phyloP scores from a whole-genome alignment of 2,888 invertebrate species.

The Emesis russula region DNA sequence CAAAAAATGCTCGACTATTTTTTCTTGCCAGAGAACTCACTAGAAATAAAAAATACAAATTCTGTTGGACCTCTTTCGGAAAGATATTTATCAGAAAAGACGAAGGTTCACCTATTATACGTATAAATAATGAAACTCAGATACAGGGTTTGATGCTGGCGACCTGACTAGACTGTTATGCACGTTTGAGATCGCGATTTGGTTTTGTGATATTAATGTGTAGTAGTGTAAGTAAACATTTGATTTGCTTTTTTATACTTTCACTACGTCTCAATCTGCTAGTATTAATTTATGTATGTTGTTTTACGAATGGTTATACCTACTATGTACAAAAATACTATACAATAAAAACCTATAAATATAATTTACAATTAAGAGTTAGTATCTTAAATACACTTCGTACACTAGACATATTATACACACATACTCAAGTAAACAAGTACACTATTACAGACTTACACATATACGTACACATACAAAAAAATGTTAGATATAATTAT shows the following conservation, averaged over 20 bases:
- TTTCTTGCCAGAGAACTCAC: too few species aligned
- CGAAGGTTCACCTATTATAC: slow-evolving; percentile 43
- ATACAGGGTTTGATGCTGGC: not conserved
- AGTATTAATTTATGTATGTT: not conserved
- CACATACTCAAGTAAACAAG: not conserved
- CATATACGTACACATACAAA: not conserved
- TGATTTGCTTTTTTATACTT: not conserved
- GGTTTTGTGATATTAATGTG: not conserved
- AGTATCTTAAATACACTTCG: too few species aligned
- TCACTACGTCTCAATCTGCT: not conserved
- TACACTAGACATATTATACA: not conserved
- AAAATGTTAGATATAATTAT: not conserved
- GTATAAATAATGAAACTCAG: slow-evolving; percentile 23
- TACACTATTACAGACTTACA: not conserved
- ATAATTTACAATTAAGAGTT: not conserved
- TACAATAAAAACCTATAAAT: not conserved
- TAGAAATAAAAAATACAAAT: too few species aligned
- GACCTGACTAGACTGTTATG: slow-evolving; percentile 23
- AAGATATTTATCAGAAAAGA: too few species aligned
- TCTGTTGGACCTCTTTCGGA: too few species aligned
- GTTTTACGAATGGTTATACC: not conserved
- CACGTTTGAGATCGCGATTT: not conserved
- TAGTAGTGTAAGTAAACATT: not conserved
- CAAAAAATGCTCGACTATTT: too few species aligned
- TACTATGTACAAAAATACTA: not conserved